Percentiles rank a stretch among this genome's conserved stretches.
Evolutionary conservation across 2,113 vertebrate species (phyloP).

Genomic region (Pelecanus crispus): DNA sequence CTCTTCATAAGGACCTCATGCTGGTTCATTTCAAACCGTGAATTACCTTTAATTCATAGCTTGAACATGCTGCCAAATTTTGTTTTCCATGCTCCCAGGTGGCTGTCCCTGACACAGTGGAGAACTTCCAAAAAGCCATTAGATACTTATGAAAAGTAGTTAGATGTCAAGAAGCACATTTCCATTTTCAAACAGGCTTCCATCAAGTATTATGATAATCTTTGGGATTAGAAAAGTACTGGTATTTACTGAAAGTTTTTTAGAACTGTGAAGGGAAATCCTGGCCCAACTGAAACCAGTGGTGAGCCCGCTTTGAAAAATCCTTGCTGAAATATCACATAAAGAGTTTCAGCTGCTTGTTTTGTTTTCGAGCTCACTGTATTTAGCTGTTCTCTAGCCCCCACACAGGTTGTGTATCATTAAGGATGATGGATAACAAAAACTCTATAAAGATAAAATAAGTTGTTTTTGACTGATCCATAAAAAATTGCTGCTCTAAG

Average conservation of each 20-base stretch:
- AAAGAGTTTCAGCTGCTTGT: neutral
- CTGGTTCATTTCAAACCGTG: conserved; percentile 70
- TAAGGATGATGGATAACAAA: conserved; percentile 6
- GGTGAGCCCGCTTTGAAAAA: neutral
- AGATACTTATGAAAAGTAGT: conserved; percentile 56
- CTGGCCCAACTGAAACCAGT: neutral
- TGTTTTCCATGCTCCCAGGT: conserved; percentile 69
- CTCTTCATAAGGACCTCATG: conserved; percentile 68
- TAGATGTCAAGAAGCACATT: neutral
- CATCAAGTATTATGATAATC: neutral
- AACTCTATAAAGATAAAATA: conserved; percentile 14
- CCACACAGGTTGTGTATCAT: neutral
- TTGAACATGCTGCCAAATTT: conserved; percentile 68
- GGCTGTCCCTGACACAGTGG: conserved; percentile 57
- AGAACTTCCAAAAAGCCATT: conserved; percentile 67
- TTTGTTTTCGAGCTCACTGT: neutral
- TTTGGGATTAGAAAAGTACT: neutral
- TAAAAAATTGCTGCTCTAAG: neutral
- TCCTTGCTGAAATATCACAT: neutral
- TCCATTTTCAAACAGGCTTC: conserved; percentile 37
- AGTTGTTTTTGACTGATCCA: neutral
- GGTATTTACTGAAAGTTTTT: neutral
- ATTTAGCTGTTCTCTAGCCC: neutral
- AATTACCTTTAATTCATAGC: conserved; percentile 78
- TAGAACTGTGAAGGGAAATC: neutral